phyloP scores from a whole-genome alignment of 2,888 invertebrate species.

The Eupithecia abbreviata region DNA sequence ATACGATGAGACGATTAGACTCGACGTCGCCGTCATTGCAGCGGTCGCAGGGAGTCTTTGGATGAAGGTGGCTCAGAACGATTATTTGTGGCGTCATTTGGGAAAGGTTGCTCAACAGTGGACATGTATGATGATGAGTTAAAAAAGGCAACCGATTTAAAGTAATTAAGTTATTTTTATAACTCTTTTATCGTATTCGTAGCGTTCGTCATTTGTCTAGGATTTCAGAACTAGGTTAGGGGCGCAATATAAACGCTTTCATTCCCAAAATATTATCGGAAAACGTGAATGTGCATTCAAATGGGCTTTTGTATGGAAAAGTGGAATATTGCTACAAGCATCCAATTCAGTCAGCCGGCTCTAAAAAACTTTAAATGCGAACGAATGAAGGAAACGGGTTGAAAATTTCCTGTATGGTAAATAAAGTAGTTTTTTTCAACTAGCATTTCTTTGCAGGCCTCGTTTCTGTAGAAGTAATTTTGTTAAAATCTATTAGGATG shows the following conservation, averaged over 20 bases:
- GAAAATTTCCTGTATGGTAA: background rate
- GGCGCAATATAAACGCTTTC: conserved; percentile 11
- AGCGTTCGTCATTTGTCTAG: background rate
- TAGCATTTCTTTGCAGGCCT: background rate
- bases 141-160: too few relatives aligned
- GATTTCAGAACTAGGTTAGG: conserved; percentile 6
- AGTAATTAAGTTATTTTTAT: too few relatives aligned
- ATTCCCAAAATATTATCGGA: conserved; percentile 13
- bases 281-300: conserved; percentile 14
- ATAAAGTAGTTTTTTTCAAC: background rate
- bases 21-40: too few relatives aligned
- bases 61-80: too few relatives aligned
- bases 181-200: too few relatives aligned
- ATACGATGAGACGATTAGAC: too few relatives aligned
- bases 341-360: conserved; percentile 6
- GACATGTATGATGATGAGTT: too few relatives aligned
- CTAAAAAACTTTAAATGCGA: background rate
- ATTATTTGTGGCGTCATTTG: too few relatives aligned
- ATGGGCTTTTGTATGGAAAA: conserved; percentile 13
- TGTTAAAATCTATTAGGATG: background rate
- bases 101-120: too few relatives aligned
- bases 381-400: background rate
- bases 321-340: conserved; percentile 14
- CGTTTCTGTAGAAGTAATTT: background rate
- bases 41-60: too few relatives aligned